A percentile compares a stretch with the other conserved stretches of the same genome.
Evolutionary conservation across 2,888 invertebrate genomes (phyloP).

Genomic region (Periphyllus acericola): DNA sequence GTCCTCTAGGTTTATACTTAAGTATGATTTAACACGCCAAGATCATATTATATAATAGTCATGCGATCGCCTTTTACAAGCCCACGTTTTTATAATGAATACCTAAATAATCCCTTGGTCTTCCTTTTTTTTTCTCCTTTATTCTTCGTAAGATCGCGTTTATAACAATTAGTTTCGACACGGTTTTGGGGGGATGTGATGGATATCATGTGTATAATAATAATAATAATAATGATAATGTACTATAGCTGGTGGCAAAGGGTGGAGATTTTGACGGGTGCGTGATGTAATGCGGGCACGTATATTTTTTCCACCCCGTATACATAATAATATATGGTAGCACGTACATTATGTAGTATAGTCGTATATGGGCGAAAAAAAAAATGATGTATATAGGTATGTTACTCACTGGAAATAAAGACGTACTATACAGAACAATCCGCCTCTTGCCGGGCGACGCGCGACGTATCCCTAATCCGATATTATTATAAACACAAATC

Average conservation of each 20-base stretch:
- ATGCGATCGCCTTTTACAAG: conserved; percentile 41
- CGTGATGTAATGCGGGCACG: conserved; percentile 59
- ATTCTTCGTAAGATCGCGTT: not conserved
- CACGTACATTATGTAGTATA: no score
- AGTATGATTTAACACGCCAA: conserved; percentile 44
- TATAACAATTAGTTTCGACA: conserved; percentile 51
- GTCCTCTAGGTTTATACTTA: conserved; percentile 9
- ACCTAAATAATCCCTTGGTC: conserved; percentile 10
- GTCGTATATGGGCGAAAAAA: conserved; percentile 23
- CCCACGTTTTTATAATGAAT: conserved; percentile 43
- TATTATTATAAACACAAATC: conserved; percentile 22
- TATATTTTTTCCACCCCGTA: conserved; percentile 37
- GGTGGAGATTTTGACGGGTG: conserved; percentile 56
- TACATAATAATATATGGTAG: not conserved
- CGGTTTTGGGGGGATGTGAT: conserved; percentile 35
- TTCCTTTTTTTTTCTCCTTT: not conserved
- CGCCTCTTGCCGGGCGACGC: conserved; percentile 3
- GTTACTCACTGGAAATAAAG: conserved; percentile 16
- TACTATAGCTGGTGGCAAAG: conserved; percentile 36
- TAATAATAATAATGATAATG: conserved; percentile 33
- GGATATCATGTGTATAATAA: conserved; percentile 35
- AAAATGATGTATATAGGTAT: not conserved
- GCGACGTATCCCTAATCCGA: conserved; percentile 27
- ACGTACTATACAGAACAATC: conserved; percentile 1
- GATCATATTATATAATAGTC: not conserved